Evolutionary conservation across 2,113 vertebrate genomes (phyloP).

Genomic region (Dicerorhinus sumatrensis): DNA sequence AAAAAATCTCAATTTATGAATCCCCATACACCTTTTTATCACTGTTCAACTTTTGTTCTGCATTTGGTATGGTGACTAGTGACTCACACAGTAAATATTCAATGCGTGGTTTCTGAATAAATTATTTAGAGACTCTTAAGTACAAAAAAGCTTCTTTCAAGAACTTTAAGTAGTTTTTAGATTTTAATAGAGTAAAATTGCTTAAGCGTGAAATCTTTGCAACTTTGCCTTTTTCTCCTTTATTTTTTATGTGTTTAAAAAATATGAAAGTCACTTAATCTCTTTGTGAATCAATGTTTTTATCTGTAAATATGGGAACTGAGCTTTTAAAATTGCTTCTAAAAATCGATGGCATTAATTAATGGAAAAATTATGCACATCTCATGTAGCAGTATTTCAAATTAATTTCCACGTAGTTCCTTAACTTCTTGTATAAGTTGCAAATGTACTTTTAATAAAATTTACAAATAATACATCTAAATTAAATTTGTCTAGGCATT

Average conservation of each 20-base stretch:
- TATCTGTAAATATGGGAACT: not conserved
- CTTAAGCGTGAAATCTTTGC: not conserved
- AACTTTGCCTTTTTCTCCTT: not conserved
- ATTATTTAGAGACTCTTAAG: not conserved
- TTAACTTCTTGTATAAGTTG: not conserved
- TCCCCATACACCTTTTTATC: not conserved
- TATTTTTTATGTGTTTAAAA: slow-evolving; percentile 44
- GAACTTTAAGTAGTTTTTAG: slow-evolving; percentile 5
- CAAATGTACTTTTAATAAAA: slow-evolving; percentile 1
- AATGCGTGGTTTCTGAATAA: not conserved
- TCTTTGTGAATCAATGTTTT: not conserved
- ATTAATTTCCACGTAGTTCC: not conserved
- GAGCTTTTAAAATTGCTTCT: slow-evolving; percentile 18
- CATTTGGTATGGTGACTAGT: not conserved
- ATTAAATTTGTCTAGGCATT: not conserved
- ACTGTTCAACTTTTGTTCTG: not conserved
- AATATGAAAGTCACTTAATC: not conserved
- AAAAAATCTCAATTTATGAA: not conserved
- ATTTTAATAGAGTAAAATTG: not conserved
- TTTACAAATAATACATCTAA: slow-evolving; percentile 13
- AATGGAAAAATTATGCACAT: not conserved
- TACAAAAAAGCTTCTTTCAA: not conserved
- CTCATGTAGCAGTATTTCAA: not conserved
- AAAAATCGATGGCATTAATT: not conserved
- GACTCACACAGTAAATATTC: not conserved